Base-by-base conservation (phyloP, 2,797 vertebrate species). In the Spatula versicolor region DNA sequence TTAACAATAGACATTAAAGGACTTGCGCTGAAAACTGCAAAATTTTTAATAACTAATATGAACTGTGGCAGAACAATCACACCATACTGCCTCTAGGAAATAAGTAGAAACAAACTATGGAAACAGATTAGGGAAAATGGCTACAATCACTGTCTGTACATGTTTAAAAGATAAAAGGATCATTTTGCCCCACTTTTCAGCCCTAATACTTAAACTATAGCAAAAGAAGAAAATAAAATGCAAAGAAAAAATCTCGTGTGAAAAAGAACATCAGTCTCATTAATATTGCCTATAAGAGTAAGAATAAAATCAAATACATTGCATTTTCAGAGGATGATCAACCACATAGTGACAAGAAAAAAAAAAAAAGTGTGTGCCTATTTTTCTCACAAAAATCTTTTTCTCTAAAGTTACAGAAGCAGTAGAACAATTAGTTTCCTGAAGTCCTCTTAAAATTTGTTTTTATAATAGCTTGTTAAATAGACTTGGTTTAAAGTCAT, bases 31-130 rank as follows among this genome's bases (percentile, higher is more conserved):
- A 92, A 94, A 92, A 90, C 88, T 88, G 78, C 81, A 86, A 92
- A 94, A 95, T 93, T 92, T 56, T 2, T 92, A 96, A 90, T 96
- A 96, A 89, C 85, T 91, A 90, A 90, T 66, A 79, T 0, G 19
- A 95, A 93, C 60, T 84, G 86, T 37, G 63, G 86, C 94, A 92
- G 88, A 94, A 95, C 52, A 92, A 95, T 96, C 81, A 80, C 68
- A 80, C 78, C 64, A 85, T 28, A 80, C 16, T 72, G 93, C 86
- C 94, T 85, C 75, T 77, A 96, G 93, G 90, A 95, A 89, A 89
- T 66, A 92, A 73, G 83, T 41, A 95, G 92, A 95, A 95, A 96
- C 74, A 96, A 96, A 95, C 93, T 96, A 91, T 22, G 52, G 92
- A 92, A 95, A 92, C 79, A 96, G 82, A 94, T 93, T 85, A 92